Base-by-base conservation (phyloP, 1,140 invertebrate species). In the Oncopodura yosiiana region DNA sequence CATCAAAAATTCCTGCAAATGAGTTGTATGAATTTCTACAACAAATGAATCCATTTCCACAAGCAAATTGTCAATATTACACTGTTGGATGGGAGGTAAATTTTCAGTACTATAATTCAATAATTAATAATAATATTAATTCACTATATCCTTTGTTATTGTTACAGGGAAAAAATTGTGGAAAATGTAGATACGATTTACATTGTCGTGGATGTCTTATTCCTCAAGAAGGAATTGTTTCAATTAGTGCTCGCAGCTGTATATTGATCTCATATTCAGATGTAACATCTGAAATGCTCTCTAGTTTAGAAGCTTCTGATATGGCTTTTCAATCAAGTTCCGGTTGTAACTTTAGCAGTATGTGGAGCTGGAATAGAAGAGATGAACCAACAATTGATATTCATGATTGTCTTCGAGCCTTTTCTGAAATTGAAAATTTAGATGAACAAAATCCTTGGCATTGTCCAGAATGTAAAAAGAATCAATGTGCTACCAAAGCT, bases 361-460 rank as follows among this genome's bases (percentile, higher is more conserved):
- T 11, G 8, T 26, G 26, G 9, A 21, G 43, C 9, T 21, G 6
- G 12, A 45, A 12, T n/a, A n/a, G n/a, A n/a, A n/a, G n/a, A n/a
- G 38, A 58, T 26, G 62, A 64, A 18, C 62, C 58, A 27, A 65
- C 73, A 75, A 12, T 70, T 81, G 16, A 78, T 78, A 46, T 70
- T 82, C 6, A 80, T 62, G 80, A 83, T 62, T 84, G 81, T 67
- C 73, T 84, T 53, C 72, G 76, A 60, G 79, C 81, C 60, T 84
- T 84, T 71, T 81, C 78, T 67, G 77, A 82, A 68, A 78, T 75
- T 67, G 81, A 84, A 69, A 73, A 73, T 24, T 68, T 84, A 60
- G 81, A 83, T 66, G 77, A 80, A 61, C 75, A 81, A 58, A 83
- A 83, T 71, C 81, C 80, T 18, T 84, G 82, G 81, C 81, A 75